Evolutionary conservation across 1,140 invertebrate species (phyloP).

Genomic region (Himalopsyche phryganea): DNA sequence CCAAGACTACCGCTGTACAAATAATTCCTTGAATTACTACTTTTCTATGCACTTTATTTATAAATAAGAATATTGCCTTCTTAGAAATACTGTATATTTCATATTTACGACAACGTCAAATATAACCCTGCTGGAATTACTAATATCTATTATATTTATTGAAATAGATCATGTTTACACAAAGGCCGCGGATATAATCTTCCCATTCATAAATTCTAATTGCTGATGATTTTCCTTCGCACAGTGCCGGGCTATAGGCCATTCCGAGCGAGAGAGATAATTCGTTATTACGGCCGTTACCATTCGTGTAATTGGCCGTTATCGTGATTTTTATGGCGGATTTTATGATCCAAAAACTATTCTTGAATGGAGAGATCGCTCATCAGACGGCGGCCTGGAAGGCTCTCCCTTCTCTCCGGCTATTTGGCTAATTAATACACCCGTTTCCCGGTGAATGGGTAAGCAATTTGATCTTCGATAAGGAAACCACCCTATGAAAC

Average conservation of each 20-base stretch:
- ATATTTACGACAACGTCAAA: too few species aligned
- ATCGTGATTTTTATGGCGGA: slow-evolving; percentile 35
- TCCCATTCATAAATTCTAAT: slow-evolving; percentile 33
- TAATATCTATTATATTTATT: not conserved
- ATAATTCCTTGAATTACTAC: too few species aligned
- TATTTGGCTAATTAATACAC: slow-evolving; percentile 31
- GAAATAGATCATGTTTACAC: slow-evolving; percentile 14
- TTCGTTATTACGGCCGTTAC: slow-evolving; percentile 34
- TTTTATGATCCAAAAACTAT: slow-evolving; percentile 36
- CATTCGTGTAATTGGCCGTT: slow-evolving; percentile 33
- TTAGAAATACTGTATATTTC: too few species aligned
- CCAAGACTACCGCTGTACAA: too few species aligned
- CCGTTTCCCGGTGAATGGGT: slow-evolving; percentile 18
- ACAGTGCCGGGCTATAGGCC: slow-evolving; percentile 6
- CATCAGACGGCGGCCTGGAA: not conserved
- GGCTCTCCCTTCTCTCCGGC: slow-evolving; percentile 9
- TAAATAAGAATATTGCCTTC: too few species aligned
- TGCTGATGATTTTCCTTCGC: slow-evolving; percentile 27
- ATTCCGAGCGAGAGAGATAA: slow-evolving; percentile 26
- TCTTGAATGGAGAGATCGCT: slow-evolving; percentile 9
- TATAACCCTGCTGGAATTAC: too few species aligned
- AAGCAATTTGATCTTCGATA: slow-evolving; percentile 24
- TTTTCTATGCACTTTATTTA: too few species aligned
- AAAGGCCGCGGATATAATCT: slow-evolving; percentile 9
- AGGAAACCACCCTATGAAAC: slow-evolving; percentile 3